These are phyloP conservation scores for Origma solitaria DNA, from an alignment of 2,113 vertebrate species.

Conservation along the genomic window DNA sequence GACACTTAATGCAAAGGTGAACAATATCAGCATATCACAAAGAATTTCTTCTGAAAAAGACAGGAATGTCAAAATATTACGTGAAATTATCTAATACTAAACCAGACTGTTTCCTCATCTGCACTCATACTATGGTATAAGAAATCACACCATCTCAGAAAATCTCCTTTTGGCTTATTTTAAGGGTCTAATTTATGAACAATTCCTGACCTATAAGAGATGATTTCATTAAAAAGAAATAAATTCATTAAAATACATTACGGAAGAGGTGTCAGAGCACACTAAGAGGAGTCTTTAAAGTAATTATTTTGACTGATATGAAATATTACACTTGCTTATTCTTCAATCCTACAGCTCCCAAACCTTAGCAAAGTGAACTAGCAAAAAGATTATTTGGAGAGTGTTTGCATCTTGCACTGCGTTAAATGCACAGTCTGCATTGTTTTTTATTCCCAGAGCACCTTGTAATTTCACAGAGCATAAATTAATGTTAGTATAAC, in stretches of 20 bases:
- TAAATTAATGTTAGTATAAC: constrained; percentile 24
- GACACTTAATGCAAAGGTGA: not conserved
- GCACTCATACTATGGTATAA: not conserved
- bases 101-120: not conserved
- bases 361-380: constrained; percentile 1
- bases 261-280: not conserved
- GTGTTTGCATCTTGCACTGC: not conserved
- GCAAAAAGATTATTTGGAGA: constrained; percentile 13
- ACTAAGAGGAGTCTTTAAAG: not conserved
- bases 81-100: not conserved
- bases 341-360: not conserved
- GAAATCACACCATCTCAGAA: not conserved
- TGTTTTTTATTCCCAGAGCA: not conserved
- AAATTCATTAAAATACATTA: not conserved
- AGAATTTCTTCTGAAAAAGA: not conserved
- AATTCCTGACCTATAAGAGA: not conserved
- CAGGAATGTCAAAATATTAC: not conserved
- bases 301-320: constrained; percentile 12
- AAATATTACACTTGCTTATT: not conserved
- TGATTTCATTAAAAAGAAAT: not conserved
- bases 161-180: not conserved
- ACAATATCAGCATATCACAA: not conserved
- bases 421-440: not conserved
- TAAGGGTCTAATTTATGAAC: not conserved
- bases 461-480: constrained; percentile 37